Percentiles rank a stretch among this genome's conserved stretches.
These are phyloP conservation scores for Tetragonisca angustula DNA, from an alignment of 2,888 invertebrate species.

Conservation along the genomic window DNA sequence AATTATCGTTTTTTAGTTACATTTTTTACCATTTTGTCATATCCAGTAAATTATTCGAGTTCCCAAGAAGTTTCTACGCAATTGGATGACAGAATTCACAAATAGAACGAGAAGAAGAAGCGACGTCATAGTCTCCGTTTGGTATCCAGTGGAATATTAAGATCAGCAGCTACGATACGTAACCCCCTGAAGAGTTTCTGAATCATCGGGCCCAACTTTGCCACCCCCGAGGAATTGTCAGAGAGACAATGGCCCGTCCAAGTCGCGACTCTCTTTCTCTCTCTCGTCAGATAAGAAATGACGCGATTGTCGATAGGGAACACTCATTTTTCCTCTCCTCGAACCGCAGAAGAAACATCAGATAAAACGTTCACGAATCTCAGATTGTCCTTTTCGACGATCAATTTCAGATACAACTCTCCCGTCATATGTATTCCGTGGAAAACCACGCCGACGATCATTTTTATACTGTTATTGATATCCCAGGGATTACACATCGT, in stretches of 20 bases:
- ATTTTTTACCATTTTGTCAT: not conserved
- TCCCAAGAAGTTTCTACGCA: not conserved
- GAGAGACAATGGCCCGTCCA: conserved; percentile 38
- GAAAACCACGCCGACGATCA: not conserved
- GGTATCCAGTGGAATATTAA: conserved; percentile 42
- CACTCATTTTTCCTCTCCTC: conserved; percentile 21
- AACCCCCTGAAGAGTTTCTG: conserved; percentile 36
- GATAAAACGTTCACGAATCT: conserved; percentile 21
- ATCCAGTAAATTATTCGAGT: not conserved
- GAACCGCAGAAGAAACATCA: conserved; percentile 19
- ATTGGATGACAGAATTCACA: not conserved
- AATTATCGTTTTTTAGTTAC: not conserved
- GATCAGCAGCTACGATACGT: conserved; percentile 41
- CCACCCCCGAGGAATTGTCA: conserved; percentile 32
- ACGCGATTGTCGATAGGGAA: conserved; percentile 34
- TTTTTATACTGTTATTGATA: not conserved
- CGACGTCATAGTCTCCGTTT: conserved; percentile 2
- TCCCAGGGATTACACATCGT: not conserved
- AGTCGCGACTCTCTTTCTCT: conserved; percentile 24
- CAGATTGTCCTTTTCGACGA: not conserved
- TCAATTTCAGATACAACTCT: not conserved
- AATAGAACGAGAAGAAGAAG: conserved; percentile 2
- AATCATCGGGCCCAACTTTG: conserved; percentile 46
- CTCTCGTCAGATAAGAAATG: conserved; percentile 37
- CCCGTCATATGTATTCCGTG: not conserved